These are phyloP conservation scores for Mactra quadrangularis DNA, from an alignment of 1,140 invertebrate genomes.

Conservation along the genomic window DNA sequence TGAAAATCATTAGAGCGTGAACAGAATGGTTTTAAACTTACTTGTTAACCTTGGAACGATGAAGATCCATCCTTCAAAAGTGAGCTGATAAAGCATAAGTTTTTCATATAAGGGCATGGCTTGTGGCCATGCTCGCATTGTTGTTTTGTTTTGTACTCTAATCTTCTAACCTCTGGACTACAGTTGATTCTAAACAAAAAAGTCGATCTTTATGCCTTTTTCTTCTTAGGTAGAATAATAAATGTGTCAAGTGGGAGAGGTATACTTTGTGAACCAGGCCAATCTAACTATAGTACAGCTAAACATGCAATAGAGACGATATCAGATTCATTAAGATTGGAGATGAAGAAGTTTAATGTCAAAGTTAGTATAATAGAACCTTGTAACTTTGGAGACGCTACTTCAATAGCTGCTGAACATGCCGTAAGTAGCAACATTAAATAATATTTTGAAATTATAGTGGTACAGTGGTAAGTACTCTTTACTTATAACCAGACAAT, in stretches of 20 bases:
- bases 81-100: too few species aligned
- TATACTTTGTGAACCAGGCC: slow-evolving; percentile 1
- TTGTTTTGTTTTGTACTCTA: too few species aligned
- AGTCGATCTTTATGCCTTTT: too few species aligned
- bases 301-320: slow-evolving; percentile 9
- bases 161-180: too few species aligned
- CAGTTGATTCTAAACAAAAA: too few species aligned
- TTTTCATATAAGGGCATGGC: too few species aligned
- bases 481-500: background rate
- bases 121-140: too few species aligned
- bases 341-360: slow-evolving; percentile 23
- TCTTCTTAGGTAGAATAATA: background rate
- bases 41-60: too few species aligned
- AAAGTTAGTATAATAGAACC: slow-evolving; percentile 32
- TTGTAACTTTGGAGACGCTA: slow-evolving; percentile 21
- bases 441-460: background rate
- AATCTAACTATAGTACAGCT: background rate
- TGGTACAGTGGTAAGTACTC: background rate
- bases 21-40: too few species aligned
- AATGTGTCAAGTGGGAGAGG: slow-evolving; percentile 8
- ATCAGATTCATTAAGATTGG: slow-evolving; percentile 8
- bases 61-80: too few species aligned
- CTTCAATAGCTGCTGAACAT: slow-evolving; percentile 1
- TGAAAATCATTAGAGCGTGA: too few species aligned
- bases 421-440: background rate